Conservation (phyloP, 1,140 invertebrate genomes). For the Diachasmimorpha longicaudata region DNA sequence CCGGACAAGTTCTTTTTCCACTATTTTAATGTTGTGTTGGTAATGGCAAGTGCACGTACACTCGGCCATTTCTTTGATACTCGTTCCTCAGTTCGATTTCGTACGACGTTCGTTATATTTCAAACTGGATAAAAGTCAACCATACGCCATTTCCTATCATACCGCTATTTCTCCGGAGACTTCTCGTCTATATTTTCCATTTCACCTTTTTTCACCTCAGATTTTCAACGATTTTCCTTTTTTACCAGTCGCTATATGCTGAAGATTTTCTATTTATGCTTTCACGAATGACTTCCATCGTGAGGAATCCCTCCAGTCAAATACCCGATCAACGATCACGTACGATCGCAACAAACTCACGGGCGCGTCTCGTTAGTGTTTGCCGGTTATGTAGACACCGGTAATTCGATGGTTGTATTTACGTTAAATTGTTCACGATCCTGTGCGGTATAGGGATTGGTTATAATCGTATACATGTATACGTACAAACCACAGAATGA, state of each 20-base stretch:
- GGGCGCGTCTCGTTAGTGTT: constrained; percentile 11
- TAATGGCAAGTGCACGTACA: neutral
- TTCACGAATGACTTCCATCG: neutral
- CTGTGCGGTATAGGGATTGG: constrained; percentile 5
- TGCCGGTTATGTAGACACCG: neutral
- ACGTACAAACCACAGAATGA: constrained; percentile 20
- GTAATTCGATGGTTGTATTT: constrained; percentile 18
- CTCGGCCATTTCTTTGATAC: constrained; percentile 13
- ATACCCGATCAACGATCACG: constrained; percentile 10
- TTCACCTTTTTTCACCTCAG: neutral
- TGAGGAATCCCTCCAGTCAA: neutral
- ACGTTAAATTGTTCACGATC: constrained; percentile 22
- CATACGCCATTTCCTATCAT: neutral
- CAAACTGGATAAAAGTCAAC: constrained; percentile 13
- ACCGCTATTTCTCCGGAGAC: constrained; percentile 12
- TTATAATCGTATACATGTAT: neutral
- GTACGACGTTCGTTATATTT: constrained; percentile 21
- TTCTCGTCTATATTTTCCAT: neutral
- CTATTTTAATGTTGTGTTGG: neutral
- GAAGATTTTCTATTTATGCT: neutral
- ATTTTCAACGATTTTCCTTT: neutral
- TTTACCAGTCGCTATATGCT: neutral
- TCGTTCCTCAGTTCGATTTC: constrained; percentile 4
- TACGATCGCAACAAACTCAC: neutral
- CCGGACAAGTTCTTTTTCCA: constrained; percentile 25